These are phyloP conservation scores for Oscheius sp. DNA, from an alignment of 1,140 invertebrate species.

Conservation along the genomic window DNA sequence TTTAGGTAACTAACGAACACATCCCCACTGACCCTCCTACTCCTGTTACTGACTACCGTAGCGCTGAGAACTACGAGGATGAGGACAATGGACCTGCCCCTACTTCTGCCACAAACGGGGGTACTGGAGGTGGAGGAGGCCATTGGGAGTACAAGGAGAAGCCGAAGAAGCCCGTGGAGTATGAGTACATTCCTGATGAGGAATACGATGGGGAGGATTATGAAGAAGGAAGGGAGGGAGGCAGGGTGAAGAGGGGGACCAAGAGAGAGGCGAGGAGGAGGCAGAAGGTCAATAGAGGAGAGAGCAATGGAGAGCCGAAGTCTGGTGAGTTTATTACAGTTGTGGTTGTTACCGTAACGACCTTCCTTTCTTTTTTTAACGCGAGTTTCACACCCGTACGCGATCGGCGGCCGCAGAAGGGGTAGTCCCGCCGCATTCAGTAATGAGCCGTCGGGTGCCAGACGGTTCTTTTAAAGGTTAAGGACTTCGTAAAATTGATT, in stretches of 20 bases:
- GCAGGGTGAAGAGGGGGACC: conserved; percentile 13
- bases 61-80: conserved; percentile 22
- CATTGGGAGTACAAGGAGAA: conserved; percentile 24
- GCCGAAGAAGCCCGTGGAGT: conserved; percentile 22
- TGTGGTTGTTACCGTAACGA: too few relatives aligned
- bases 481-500: too few relatives aligned
- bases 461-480: too few relatives aligned
- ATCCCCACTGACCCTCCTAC: conserved; percentile 45
- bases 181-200: conserved; percentile 35
- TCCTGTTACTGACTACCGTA: conserved; percentile 11
- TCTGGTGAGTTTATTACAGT: too few relatives aligned
- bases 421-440: too few relatives aligned
- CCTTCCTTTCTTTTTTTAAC: too few relatives aligned
- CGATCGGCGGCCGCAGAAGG: too few relatives aligned
- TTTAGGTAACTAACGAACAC: conserved; percentile 58
- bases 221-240: conserved; percentile 24
- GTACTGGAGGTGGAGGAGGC: conserved; percentile 8
- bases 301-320: too few relatives aligned
- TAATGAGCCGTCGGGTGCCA: too few relatives aligned
- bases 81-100: conserved; percentile 13
- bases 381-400: too few relatives aligned
- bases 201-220: conserved; percentile 30
- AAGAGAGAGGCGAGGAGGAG: conserved; percentile 26
- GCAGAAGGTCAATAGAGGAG: too few relatives aligned
- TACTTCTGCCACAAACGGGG: not conserved